Conservation (phyloP, 37 sponge, comb jelly and placozoan species). For the Oopsacas minuta region DNA sequence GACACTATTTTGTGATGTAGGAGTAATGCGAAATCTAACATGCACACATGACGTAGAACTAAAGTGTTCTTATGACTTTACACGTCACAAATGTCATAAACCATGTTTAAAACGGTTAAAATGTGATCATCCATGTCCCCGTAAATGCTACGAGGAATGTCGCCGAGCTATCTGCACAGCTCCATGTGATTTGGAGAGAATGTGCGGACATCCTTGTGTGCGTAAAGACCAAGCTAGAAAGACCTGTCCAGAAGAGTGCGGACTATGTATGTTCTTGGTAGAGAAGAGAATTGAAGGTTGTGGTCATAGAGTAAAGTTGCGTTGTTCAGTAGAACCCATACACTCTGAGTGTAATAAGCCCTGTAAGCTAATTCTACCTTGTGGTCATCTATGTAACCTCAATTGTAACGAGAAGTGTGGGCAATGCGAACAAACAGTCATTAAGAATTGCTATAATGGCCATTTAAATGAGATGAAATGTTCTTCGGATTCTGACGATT, state of each 20-base stretch:
- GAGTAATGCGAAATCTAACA: background rate
- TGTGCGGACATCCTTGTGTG: background rate
- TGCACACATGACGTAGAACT: background rate
- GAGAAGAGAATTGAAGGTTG: background rate
- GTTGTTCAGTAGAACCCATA: background rate
- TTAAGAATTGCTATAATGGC: background rate
- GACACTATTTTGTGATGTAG: constrained; percentile 23
- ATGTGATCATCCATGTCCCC: background rate
- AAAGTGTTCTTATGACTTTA: background rate
- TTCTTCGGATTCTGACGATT: background rate
- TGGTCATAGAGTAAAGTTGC: background rate
- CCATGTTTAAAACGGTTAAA: background rate
- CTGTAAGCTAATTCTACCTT: background rate
- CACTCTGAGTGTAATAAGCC: background rate
- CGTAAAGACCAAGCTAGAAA: background rate
- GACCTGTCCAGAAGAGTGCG: background rate
- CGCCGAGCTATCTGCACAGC: background rate
- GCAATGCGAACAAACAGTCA: background rate
- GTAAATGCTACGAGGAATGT: background rate
- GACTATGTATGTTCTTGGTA: background rate
- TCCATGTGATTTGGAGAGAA: background rate
- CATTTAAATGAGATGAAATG: constrained; percentile 5
- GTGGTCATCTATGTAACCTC: background rate
- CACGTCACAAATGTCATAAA: background rate
- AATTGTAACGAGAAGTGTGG: background rate